A percentile compares a stretch with the other conserved stretches of the same genome.
These are phyloP conservation scores for Oryzaephilus surinamensis DNA, from an alignment of 1,140 invertebrate genomes.

Conservation along the genomic window DNA sequence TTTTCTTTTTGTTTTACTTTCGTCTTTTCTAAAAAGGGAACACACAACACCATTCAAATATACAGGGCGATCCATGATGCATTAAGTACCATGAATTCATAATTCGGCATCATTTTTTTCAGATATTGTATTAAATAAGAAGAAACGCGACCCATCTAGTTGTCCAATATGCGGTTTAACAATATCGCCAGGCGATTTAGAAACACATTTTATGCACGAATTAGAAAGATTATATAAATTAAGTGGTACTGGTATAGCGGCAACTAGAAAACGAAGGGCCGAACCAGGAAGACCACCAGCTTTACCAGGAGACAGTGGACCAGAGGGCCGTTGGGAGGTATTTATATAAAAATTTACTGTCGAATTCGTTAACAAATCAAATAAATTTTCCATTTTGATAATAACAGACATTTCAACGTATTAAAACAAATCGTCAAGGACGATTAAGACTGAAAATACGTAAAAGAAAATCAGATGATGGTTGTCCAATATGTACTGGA, in stretches of 20 bases:
- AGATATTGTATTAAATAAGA: slow-evolving; percentile 30
- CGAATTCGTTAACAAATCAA: not conserved
- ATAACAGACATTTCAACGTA: slow-evolving; percentile 61
- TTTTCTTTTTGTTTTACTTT: slow-evolving; percentile 25
- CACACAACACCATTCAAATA: not conserved
- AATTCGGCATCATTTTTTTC: slow-evolving; percentile 17
- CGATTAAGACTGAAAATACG: slow-evolving; percentile 43
- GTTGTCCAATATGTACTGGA: slow-evolving; percentile 72
- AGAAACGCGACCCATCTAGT: slow-evolving; percentile 39
- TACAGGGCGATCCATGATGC: not conserved
- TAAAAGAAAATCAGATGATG: slow-evolving; percentile 59
- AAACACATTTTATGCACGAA: slow-evolving; percentile 68
- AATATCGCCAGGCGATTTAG: slow-evolving; percentile 61
- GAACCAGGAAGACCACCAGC: slow-evolving; percentile 37
- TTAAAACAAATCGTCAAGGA: slow-evolving; percentile 69
- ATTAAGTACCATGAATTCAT: not conserved
- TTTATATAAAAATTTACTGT: not conserved
- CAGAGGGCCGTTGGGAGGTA: slow-evolving; percentile 66
- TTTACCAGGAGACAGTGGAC: slow-evolving; percentile 41
- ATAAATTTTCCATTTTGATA: slow-evolving; percentile 4
- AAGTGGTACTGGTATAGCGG: slow-evolving; percentile 35
- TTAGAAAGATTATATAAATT: slow-evolving; percentile 64
- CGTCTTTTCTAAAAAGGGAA: not conserved
- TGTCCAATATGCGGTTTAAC: slow-evolving; percentile 74
- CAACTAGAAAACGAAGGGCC: slow-evolving; percentile 39